Percentiles rank a stretch among this genome's conserved stretches.
These are phyloP conservation scores for Poecile montanus DNA, from an alignment of 2,797 vertebrate species.

Conservation along the genomic window DNA sequence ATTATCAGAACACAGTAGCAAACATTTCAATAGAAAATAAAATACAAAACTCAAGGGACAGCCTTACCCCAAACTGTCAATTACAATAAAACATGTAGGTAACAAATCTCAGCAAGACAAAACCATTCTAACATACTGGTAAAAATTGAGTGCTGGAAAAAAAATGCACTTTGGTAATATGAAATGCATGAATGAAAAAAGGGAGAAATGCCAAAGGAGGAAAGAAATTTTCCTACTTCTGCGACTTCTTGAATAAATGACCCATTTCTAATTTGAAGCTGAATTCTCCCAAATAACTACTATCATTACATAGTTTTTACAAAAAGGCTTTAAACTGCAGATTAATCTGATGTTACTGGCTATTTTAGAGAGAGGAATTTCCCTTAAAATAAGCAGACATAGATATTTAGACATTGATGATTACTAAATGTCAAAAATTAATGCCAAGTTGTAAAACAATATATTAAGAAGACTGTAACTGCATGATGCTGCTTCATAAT, in stretches of 20 bases:
- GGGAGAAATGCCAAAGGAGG: not conserved
- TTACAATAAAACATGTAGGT: conserved; percentile 47
- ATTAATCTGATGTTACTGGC: not conserved
- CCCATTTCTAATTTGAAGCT: not conserved
- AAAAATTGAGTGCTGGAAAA: not conserved
- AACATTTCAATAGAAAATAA: conserved; percentile 36
- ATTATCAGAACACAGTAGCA: not conserved
- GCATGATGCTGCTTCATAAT: not conserved
- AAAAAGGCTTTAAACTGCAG: not conserved
- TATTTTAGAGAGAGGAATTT: not conserved
- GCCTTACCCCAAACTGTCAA: conserved; percentile 40
- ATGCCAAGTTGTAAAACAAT: not conserved
- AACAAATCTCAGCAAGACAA: conserved; percentile 10
- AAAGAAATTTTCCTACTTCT: not conserved
- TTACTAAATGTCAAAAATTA: not conserved
- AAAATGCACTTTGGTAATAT: not conserved
- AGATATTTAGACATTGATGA: not conserved
- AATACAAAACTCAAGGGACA: conserved; percentile 8
- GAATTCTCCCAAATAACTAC: not conserved
- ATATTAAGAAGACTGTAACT: not conserved
- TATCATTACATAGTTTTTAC: not conserved
- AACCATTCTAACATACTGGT: not conserved
- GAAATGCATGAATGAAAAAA: not conserved
- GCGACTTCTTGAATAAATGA: not conserved
- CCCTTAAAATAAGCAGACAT: not conserved